Evolutionary conservation across 1,140 invertebrate species (phyloP), one percentile per base, ranked within the genome.

Genomic region (Macrobrachium nipponense): DNA sequence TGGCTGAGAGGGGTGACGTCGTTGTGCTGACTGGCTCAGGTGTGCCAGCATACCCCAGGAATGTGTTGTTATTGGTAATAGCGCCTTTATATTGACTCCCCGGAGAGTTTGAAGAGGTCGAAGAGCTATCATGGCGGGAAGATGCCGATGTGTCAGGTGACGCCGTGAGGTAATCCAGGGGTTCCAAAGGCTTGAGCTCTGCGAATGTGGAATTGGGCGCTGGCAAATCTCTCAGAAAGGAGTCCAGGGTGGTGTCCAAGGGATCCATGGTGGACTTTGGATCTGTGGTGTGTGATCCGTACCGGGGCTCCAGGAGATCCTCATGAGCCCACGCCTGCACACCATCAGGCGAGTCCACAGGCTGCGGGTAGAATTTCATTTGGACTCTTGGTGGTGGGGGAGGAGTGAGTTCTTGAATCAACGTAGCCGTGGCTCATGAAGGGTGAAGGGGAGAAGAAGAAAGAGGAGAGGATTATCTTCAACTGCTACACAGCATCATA

Each of bases 61-160:
- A 96, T 95, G 87, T 95, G 94, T 91, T 96, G 95, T 91, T 95
- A 96, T 90, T 97, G 95, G 90, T 96, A 95, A n/a, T 96, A 82
- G 88, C 88, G 27, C 89, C 88, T 70, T 87, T 80, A 84, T 89
- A 90, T 59, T 87, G 88, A 70, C 88, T 87, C 68, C 88, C 89
- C 17, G 82, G 88, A 70, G 89, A 88, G 73, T 87, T 88, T 36
- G 87, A 88, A 95, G 72, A 95, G 94, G 89, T 96, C 96, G 27
- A 95, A 95, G 92, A 96, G 96, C 90, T 96, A 96, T 87, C 82
- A 73, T 89, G 86, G 58, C 85, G 83, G 23, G 86, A 87, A 3
- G 81, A 87, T n/a, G 68, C 80, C 11, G 88, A 87, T 6, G 89
- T 88, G 70, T 87, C 88, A 5, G 88, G 87, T n/a, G 87, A 88